Percentiles rank a stretch among this genome's conserved stretches.
Conservation (phyloP, 2,888 invertebrate genomes). For the Anticlea derivata region DNA sequence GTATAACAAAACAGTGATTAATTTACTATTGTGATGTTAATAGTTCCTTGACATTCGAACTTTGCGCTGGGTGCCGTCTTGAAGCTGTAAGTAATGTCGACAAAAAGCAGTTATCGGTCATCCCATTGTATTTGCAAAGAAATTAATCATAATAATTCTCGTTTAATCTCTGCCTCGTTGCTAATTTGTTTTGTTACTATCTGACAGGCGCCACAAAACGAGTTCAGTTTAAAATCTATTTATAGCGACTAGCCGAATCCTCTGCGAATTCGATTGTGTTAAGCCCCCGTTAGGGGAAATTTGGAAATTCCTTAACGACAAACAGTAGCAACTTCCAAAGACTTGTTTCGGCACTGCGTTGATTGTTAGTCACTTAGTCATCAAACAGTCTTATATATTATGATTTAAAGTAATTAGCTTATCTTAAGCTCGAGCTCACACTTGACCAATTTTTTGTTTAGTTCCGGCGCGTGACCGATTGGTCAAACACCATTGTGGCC, state of each 20-base stretch:
- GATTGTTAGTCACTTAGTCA: too few relatives aligned
- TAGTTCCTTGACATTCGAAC: constrained; percentile 61
- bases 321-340: too few relatives aligned
- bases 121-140: constrained; percentile 45
- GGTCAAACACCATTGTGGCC: constrained; percentile 56
- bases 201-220: constrained; percentile 20
- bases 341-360: too few relatives aligned
- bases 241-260: too few relatives aligned
- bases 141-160: constrained; percentile 41
- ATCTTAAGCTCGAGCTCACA: constrained; percentile 33
- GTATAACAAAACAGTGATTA: constrained; percentile 71
- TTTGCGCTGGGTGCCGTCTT: constrained; percentile 47
- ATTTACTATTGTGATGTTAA: constrained; percentile 59
- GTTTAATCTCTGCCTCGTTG: constrained; percentile 31
- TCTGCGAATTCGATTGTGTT: too few relatives aligned
- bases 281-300: too few relatives aligned
- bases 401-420: not conserved
- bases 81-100: constrained; percentile 40
- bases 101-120: constrained; percentile 47
- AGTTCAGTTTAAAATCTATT: constrained; percentile 2
- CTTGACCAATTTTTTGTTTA: constrained; percentile 49
- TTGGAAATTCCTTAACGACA: too few relatives aligned
- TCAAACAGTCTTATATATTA: not conserved
- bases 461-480: constrained; percentile 53
- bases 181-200: constrained; percentile 32